Base-by-base conservation (phyloP, 2,888 invertebrate genomes). In the Linnaemya tessellans region DNA sequence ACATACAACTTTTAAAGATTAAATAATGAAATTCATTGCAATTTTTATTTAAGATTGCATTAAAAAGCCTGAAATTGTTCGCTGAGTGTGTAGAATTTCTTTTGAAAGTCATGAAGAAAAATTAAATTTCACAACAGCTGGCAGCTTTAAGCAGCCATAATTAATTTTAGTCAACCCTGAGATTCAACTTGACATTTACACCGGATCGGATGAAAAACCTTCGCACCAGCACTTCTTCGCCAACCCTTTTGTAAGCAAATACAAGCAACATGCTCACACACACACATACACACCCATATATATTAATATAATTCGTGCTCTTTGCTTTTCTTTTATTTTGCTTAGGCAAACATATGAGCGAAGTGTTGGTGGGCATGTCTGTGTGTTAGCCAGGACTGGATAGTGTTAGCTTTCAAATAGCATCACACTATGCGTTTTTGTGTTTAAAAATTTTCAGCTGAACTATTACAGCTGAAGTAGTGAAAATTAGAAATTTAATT, bases 121-220 rank as follows among this genome's bases (percentile, higher is more conserved):
- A n/a, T n/a, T n/a, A n/a, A 46, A 46, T 4, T 46, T 46, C 15
- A 46, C 46, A 46, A 46, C 46, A 46, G 46, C n/a, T 3, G 46
- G 46, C n/a, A n/a, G 15, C 15, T 46, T 46, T n/a, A 46, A 46
- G 46, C 46, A n/a, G 46, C 15, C 15, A 7, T 46, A 46, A 46
- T 46, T 46, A n/a, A 46, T 46, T 15, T 46, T 46, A 46, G 15
- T 46, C 46, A 46, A 46, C 46, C 46, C 15, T 46, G 46, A 46
- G 46, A 46, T 46, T n/a, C 46, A 46, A 15, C 46, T 46, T 46
- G 46, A 46, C 46, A 46, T 46, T 46, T 46, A 46, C 15, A 46
- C 46, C 46, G 46, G 46, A 46, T 15, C 46, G 46, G 46, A n/a
- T 46, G 46, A 1, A n/a, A 46, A n/a, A 15, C 15, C 46, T 46